These are phyloP conservation scores for Cantharis lateralis DNA, from an alignment of 2,888 invertebrate genomes.

Conservation along the genomic window DNA sequence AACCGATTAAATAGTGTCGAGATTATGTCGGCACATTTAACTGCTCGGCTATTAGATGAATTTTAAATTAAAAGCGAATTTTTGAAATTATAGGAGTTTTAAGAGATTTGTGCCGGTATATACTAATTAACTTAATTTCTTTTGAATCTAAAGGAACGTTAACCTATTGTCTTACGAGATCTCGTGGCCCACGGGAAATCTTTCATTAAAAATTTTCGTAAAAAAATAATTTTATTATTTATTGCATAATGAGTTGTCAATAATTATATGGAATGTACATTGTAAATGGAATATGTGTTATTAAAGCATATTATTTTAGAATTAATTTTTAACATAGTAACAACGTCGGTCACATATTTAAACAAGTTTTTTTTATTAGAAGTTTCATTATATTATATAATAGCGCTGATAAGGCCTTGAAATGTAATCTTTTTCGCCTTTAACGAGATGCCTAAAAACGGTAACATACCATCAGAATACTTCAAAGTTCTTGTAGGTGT, in stretches of 20 bases:
- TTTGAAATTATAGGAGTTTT: neutral
- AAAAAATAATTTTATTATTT: neutral
- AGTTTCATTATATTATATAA: neutral
- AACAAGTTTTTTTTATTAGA: neutral
- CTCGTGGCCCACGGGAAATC: neutral
- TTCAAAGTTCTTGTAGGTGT: neutral
- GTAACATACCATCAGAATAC: neutral
- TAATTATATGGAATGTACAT: neutral
- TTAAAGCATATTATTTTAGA: neutral
- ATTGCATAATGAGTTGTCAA: neutral
- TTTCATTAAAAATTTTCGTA: neutral
- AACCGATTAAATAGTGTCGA: neutral
- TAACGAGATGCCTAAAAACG: neutral
- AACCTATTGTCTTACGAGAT: too few relatives aligned
- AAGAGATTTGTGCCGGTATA: neutral
- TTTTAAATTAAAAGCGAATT: neutral
- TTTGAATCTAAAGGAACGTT: neutral
- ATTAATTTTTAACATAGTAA: neutral
- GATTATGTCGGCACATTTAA: neutral
- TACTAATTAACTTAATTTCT: neutral
- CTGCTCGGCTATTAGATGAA: neutral
- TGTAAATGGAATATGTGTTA: neutral
- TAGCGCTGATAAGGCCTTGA: neutral
- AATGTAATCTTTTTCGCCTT: neutral
- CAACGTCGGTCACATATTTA: neutral